Conservation (phyloP, 2,888 invertebrate genomes). For the Metacarcinus magister region DNA sequence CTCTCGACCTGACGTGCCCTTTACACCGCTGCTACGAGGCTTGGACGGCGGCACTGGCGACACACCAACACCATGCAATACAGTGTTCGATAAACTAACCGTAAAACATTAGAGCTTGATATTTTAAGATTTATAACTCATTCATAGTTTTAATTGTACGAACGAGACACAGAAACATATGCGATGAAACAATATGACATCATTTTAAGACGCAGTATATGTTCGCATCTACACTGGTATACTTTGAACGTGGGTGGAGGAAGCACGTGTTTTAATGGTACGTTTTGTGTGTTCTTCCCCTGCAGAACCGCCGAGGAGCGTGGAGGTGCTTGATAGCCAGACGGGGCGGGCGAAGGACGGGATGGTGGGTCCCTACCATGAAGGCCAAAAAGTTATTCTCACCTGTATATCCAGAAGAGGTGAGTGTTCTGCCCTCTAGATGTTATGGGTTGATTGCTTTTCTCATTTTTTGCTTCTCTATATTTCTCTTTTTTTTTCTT, state of each 20-base stretch:
- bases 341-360: constrained; percentile 62
- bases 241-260: no score
- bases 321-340: constrained; percentile 68
- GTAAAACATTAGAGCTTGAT: no score
- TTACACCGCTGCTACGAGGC: background rate
- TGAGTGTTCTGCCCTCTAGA: background rate
- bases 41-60: background rate
- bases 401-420: constrained; percentile 64
- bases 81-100: no score
- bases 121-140: no score
- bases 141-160: no score
- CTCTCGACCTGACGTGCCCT: background rate
- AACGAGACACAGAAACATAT: no score
- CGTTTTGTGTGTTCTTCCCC: background rate
- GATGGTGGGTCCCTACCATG: constrained; percentile 69
- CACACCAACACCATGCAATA: background rate
- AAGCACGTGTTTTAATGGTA: background rate
- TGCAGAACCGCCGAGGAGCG: constrained; percentile 64
- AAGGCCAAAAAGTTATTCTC: constrained; percentile 67
- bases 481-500: background rate
- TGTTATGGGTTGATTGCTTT: background rate
- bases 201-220: no score
- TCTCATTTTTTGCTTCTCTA: background rate
- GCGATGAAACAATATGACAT: no score
- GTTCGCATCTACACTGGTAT: no score